Evolutionary conservation across 1,140 invertebrate genomes (phyloP).

Genomic region (Paralvinella palmiformis): DNA sequence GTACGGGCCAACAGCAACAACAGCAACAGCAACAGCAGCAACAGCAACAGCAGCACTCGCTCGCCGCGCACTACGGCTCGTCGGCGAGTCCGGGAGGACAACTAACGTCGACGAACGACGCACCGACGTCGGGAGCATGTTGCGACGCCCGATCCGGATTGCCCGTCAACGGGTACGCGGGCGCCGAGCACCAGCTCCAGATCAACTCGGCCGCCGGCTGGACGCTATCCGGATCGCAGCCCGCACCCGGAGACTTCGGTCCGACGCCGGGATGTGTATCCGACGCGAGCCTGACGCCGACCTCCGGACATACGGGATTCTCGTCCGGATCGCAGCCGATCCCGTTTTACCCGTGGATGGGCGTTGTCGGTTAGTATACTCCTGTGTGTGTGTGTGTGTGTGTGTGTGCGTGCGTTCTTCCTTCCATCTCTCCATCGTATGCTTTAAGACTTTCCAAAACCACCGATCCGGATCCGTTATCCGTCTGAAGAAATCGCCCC

Average conservation of each 20-base stretch:
- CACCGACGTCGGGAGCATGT: too few species aligned
- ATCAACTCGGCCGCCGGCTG: background rate
- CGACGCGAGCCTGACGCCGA: background rate
- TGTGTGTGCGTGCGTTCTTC: too few species aligned
- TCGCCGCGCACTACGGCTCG: too few species aligned
- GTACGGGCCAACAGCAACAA: background rate
- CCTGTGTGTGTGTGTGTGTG: too few species aligned
- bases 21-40: background rate
- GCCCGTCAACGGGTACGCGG: too few species aligned
- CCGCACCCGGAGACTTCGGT: background rate
- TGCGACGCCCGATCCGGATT: too few species aligned
- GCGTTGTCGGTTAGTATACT: slow-evolving; percentile 19
- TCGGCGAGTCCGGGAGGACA: background rate
- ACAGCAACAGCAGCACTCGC: background rate
- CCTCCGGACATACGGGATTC: background rate
- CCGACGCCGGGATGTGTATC: background rate
- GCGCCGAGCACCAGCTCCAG: too few species aligned
- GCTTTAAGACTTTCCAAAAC: too few species aligned
- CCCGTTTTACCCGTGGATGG: slow-evolving; percentile 21
- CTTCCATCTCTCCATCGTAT: too few species aligned
- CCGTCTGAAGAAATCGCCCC: too few species aligned
- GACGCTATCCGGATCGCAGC: background rate
- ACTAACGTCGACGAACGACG: background rate
- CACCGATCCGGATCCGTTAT: too few species aligned
- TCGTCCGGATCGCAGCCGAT: background rate